Evolutionary conservation across 2,113 vertebrate species (phyloP).

Genomic region (Phaethon lepturus): DNA sequence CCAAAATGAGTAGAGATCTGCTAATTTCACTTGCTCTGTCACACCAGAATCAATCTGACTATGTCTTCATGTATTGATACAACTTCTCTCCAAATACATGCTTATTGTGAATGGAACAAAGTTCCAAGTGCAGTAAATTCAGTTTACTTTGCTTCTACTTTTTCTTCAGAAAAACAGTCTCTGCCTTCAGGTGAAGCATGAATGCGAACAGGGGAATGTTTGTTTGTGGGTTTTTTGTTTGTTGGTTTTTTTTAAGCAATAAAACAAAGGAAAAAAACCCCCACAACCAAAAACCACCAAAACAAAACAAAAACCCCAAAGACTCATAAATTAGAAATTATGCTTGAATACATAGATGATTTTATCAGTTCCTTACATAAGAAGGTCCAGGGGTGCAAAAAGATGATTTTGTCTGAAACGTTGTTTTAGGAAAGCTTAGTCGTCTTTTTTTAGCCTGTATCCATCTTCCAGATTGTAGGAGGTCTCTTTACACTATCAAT

Average conservation of each 20-base stretch:
- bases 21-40: neutral
- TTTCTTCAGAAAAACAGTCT: neutral
- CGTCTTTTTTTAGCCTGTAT: neutral
- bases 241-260: neutral
- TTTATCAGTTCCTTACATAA: neutral
- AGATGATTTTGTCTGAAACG: neutral
- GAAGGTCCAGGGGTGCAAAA: neutral
- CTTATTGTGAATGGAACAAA: neutral
- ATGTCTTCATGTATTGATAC: neutral
- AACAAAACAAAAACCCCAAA: neutral
- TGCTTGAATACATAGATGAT: neutral
- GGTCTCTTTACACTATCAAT: neutral
- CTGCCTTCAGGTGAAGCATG: neutral
- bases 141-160: neutral
- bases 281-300: neutral
- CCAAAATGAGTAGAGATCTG: neutral
- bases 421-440: neutral
- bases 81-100: neutral
- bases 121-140: neutral
- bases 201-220: neutral
- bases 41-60: neutral
- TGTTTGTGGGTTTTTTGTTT: neutral
- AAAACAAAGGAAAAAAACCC: neutral
- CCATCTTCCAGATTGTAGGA: neutral
- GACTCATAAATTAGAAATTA: neutral